These are phyloP conservation scores for Hemicordylus capensis DNA, from an alignment of 2,113 vertebrate species.

Conservation along the genomic window DNA sequence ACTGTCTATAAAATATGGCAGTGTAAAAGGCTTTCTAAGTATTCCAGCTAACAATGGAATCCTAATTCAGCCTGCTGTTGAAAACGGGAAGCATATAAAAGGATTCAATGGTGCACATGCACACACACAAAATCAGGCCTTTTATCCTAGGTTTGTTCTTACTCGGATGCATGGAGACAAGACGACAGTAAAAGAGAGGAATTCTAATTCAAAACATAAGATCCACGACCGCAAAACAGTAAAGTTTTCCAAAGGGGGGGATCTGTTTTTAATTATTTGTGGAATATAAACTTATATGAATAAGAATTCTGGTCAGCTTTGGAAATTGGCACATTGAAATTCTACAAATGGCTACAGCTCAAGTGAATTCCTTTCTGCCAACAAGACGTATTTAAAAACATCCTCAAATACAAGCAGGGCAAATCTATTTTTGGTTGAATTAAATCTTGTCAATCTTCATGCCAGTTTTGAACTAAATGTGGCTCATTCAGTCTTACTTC, in stretches of 20 bases:
- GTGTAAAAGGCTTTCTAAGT: constrained; percentile 32
- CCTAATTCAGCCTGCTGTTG: constrained; percentile 1
- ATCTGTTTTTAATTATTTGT: constrained; percentile 28
- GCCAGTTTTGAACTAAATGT: neutral
- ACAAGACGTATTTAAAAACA: constrained; percentile 18
- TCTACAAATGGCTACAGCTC: constrained; percentile 18
- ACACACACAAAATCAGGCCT: neutral
- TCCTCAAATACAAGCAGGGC: neutral
- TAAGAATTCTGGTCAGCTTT: constrained; percentile 32
- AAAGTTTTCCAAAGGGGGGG: neutral
- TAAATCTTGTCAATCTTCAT: constrained; percentile 28
- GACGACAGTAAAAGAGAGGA: constrained; percentile 25
- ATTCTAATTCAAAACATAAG: constrained; percentile 37
- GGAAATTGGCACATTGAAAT: constrained; percentile 17
- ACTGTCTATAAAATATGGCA: constrained; percentile 35
- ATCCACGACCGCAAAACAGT: constrained; percentile 13
- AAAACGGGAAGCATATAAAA: constrained; percentile 19
- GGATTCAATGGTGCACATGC: neutral
- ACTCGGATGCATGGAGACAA: constrained; percentile 34
- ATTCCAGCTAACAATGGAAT: constrained; percentile 29
- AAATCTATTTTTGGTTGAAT: constrained; percentile 24
- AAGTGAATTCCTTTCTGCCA: neutral
- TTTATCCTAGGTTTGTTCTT: neutral
- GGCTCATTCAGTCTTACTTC: constrained; percentile 27
- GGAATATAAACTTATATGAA: constrained; percentile 14